Evolutionary conservation across 2,797 vertebrate species (phyloP).

Genomic region (Pampus argenteus): DNA sequence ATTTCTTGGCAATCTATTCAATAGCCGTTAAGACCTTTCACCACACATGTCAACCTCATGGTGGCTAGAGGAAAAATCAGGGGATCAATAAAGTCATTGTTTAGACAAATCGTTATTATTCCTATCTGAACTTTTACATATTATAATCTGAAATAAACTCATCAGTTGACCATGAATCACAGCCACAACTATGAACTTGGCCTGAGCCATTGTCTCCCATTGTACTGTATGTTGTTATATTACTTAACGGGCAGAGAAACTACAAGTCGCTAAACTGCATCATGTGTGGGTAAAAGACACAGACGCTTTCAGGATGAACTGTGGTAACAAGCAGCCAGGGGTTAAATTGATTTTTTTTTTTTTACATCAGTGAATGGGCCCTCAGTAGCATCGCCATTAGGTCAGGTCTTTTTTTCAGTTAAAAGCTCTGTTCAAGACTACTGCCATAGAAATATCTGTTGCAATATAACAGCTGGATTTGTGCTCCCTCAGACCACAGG

Average conservation of each 20-base stretch:
- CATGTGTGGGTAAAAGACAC: neutral
- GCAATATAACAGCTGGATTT: slow-evolving; percentile 8
- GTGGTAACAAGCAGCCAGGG: neutral
- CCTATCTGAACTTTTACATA: neutral
- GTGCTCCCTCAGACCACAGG: neutral
- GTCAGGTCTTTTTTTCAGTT: slow-evolving; percentile 3
- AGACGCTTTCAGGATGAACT: slow-evolving; percentile 18
- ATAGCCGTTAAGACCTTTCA: too few species aligned
- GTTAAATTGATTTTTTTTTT: neutral
- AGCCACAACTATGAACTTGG: neutral
- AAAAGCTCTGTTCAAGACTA: neutral
- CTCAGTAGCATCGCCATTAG: neutral
- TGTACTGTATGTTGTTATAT: neutral
- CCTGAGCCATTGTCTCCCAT: neutral
- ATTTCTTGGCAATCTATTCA: too few species aligned
- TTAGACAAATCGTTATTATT: neutral
- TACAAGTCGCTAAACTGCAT: neutral
- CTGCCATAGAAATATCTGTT: neutral
- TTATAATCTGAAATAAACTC: neutral
- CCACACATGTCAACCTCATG: too few species aligned
- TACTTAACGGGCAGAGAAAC: neutral
- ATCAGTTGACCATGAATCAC: neutral
- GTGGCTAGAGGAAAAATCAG: too few species aligned
- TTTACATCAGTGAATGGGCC: slow-evolving; percentile 7
- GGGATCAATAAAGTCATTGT: too few species aligned